These are phyloP conservation scores for Vanessa atalanta DNA, from an alignment of 1,140 invertebrate species.

Conservation along the genomic window DNA sequence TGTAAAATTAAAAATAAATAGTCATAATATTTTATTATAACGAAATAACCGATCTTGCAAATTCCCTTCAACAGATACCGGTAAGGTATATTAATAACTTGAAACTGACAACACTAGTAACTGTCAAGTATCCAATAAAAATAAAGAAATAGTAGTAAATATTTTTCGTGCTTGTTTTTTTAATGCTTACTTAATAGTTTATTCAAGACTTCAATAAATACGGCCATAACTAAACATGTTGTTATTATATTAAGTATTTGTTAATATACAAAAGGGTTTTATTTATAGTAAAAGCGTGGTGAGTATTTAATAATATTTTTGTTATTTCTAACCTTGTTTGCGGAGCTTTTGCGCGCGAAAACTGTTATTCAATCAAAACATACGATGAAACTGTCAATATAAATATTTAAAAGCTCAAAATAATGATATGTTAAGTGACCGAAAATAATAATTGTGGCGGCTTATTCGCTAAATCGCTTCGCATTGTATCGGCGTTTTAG, in stretches of 20 bases:
- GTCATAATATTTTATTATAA: too few relatives aligned
- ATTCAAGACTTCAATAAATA: background rate
- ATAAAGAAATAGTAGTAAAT: constrained; percentile 45
- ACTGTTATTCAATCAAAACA: constrained; percentile 14
- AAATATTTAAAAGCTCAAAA: background rate
- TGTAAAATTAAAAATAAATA: too few relatives aligned
- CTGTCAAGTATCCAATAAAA: constrained; percentile 43
- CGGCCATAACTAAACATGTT: constrained; percentile 1
- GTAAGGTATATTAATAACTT: background rate
- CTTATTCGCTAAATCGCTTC: constrained; percentile 59
- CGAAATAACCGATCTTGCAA: too few relatives aligned
- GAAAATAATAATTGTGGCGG: constrained; percentile 38
- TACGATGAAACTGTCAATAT: background rate
- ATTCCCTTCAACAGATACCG: background rate
- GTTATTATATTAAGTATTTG: background rate
- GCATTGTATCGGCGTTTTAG: constrained; percentile 30
- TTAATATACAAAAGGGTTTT: background rate
- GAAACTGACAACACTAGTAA: constrained; percentile 34
- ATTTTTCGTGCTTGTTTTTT: constrained; percentile 42
- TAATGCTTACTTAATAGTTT: background rate
- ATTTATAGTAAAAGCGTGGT: background rate
- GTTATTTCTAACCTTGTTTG: constrained; percentile 50
- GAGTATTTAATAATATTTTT: constrained; percentile 26
- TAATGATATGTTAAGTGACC: constrained; percentile 20
- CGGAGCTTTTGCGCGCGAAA: constrained; percentile 56